phyloP scores from a whole-genome alignment of 2,113 vertebrate species.

The Argyrosomus japonicus region DNA sequence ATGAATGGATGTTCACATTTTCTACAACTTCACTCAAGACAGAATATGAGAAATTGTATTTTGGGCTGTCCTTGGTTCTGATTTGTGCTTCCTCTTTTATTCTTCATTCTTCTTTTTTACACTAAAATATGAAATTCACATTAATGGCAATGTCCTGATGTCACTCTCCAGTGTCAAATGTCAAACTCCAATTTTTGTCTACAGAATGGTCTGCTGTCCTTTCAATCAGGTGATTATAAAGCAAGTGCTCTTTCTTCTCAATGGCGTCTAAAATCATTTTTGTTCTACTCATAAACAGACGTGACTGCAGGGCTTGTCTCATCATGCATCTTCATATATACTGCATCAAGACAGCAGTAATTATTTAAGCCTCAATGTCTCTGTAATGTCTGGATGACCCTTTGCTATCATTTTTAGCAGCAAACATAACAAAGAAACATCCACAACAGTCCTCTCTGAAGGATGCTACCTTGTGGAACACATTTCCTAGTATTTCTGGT shows the following conservation, averaged over 20 bases:
- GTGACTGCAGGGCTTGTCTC: neutral
- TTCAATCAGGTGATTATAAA: constrained; percentile 3
- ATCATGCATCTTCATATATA: neutral
- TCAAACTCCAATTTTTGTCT: constrained; percentile 7
- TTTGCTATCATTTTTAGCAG: neutral
- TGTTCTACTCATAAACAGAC: neutral
- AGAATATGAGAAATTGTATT: neutral
- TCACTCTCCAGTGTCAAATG: neutral
- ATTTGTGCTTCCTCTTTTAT: constrained; percentile 55
- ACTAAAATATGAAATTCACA: neutral
- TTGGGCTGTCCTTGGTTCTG: constrained; percentile 28
- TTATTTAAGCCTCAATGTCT: neutral
- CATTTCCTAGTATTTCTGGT: neutral
- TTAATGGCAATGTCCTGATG: neutral
- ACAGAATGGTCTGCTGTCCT: constrained; percentile 1
- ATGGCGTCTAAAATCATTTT: neutral
- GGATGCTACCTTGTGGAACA: neutral
- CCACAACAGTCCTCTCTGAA: constrained; percentile 7
- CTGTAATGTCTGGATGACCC: neutral
- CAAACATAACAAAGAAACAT: neutral
- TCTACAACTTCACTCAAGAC: constrained; percentile 10
- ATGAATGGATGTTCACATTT: constrained; percentile 8
- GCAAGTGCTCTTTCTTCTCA: neutral
- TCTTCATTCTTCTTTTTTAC: neutral
- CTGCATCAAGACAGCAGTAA: constrained; percentile 1